These are phyloP conservation scores for Oreocharis arfaki DNA, from an alignment of 2,113 vertebrate genomes.

Conservation along the genomic window DNA sequence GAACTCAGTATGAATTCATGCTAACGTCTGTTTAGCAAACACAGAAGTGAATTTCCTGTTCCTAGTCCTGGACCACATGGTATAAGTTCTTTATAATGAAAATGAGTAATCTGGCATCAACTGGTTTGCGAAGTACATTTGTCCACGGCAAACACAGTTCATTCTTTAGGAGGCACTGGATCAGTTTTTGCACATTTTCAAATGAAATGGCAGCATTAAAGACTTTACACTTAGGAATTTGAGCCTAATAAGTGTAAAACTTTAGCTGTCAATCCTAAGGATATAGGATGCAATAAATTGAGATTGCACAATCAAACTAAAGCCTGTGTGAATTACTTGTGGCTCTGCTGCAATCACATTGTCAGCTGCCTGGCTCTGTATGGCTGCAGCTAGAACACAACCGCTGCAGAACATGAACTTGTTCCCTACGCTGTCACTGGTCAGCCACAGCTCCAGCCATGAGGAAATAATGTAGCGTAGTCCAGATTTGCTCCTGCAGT, in stretches of 20 bases:
- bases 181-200: not conserved
- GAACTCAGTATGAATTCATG: not conserved
- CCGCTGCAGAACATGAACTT: not conserved
- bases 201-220: not conserved
- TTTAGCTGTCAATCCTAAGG: not conserved
- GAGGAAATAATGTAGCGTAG: fast-evolving
- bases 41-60: not conserved
- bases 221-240: not conserved
- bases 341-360: not conserved
- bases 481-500: not conserved
- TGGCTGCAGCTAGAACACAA: not conserved
- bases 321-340: not conserved
- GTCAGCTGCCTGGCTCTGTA: not conserved
- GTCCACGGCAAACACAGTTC: not conserved
- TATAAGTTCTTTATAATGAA: not conserved
- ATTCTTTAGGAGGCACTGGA: not conserved
- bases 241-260: not conserved
- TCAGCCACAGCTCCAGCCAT: not conserved
- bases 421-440: not conserved
- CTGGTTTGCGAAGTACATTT: not conserved
- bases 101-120: not conserved
- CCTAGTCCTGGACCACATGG: not conserved
- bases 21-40: not conserved
- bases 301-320: not conserved
- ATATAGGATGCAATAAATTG: conserved; percentile 17